Evolutionary conservation across 2,797 vertebrate species (phyloP).

Genomic region (Cynodonichthys magdalenae): DNA sequence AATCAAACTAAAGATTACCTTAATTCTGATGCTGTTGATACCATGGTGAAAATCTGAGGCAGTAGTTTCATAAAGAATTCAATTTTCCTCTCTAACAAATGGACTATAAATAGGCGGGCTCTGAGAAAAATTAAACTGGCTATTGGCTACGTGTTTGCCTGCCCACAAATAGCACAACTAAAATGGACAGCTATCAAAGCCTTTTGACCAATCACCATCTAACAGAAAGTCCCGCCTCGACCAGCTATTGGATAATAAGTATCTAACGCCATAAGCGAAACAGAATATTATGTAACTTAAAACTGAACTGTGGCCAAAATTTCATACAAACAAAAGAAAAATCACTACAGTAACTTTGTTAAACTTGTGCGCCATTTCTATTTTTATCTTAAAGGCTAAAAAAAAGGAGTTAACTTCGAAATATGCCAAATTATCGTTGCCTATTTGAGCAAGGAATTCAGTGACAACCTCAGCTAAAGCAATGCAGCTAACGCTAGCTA

Average conservation of each 20-base stretch:
- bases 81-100: not conserved
- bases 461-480: conserved; percentile 8
- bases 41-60: conserved; percentile 61
- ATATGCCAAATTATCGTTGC: conserved; percentile 1
- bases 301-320: conserved; percentile 1
- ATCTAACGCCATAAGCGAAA: not conserved
- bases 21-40: conserved; percentile 69
- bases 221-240: conserved; percentile 17
- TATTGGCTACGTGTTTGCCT: conserved; percentile 35
- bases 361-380: not conserved
- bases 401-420: not conserved
- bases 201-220: conserved; percentile 29
- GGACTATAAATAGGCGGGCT: conserved; percentile 41
- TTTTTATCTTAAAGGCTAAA: not conserved
- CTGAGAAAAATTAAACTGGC: not conserved
- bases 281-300: conserved; percentile 25
- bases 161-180: not conserved
- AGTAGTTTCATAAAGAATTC: too few species aligned
- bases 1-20: conserved; percentile 62
- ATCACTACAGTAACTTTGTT: not conserved
- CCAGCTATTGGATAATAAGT: conserved; percentile 46
- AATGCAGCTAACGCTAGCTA: conserved; percentile 71
- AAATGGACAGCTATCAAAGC: conserved; percentile 37
- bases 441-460: not conserved
- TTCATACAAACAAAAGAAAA: not conserved